Evolutionary conservation across 1,140 invertebrate species (phyloP), one percentile per base, ranked within the genome.

Genomic region (Drosophila ogumai): DNA sequence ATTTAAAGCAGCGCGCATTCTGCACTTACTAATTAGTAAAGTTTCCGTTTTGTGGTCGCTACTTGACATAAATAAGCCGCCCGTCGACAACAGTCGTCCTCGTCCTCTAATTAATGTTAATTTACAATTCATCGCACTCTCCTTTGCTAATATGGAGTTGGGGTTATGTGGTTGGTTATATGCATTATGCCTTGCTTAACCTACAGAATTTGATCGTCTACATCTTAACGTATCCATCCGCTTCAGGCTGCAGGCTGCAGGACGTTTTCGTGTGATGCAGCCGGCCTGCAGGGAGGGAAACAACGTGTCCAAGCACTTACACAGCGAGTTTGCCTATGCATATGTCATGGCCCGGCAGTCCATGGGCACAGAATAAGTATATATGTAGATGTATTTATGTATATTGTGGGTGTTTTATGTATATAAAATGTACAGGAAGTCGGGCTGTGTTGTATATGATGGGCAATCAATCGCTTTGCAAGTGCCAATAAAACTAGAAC

Each of bases 161-260:
- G 59, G 68, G 68, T 73, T 71, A 85, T 74, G 66, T 59, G 57
- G 46, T 74, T 41, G 58, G 40, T 64, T 77, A 74, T 79, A 69
- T 79, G 58, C 57, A 65, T 86, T 86, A 86, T 88, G 84, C 76
- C 60, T 59, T 69, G 86, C 64, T 86, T 90, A 75, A 54, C 49
- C 84, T 88, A 90, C 32, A 78, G 57, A 90, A 88, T 90, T 88
- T 90, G 84, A 90, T 88, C 84, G 85, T 84, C 84, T 90, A 84
- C 79, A 73, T 82, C 64, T 69, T 81, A 72, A 75, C 67, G 79
- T 81, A 72, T 71, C 8, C 10, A 34, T 31, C 34, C 34, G 10
- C 32, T 38, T 9, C 47, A 31, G 22, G 25, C 47, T n/a, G 47
- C 47, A 31, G 22, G 25, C 47, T n/a, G 47, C 25, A 49, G 44